Conservation (phyloP, 2,113 vertebrate species). For the Paramormyrops kingsleyae region DNA sequence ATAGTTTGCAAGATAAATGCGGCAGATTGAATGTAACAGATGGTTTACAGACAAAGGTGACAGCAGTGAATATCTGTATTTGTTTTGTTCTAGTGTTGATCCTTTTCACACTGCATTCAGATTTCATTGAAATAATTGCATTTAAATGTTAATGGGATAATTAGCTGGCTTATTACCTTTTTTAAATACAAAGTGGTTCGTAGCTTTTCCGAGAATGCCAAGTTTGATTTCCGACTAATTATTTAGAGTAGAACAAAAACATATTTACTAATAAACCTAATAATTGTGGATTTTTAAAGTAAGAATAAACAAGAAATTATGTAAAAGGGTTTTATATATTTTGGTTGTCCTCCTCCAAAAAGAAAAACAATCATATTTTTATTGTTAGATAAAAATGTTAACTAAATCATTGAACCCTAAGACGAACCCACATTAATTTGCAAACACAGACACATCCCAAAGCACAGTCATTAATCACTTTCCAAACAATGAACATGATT, state of each 20-base stretch:
- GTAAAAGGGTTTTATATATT: not conserved
- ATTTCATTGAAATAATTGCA: not conserved
- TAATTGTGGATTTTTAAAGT: not conserved
- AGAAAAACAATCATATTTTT: not conserved
- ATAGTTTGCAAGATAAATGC: not conserved
- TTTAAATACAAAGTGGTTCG: not conserved
- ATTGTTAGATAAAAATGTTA: not conserved
- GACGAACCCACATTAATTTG: not conserved
- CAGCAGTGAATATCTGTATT: not conserved
- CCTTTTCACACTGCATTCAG: not conserved
- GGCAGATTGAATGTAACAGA: not conserved
- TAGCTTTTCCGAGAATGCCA: not conserved
- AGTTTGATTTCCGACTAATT: not conserved
- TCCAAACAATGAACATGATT: not conserved
- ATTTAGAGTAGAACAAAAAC: not conserved
- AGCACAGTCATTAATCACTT: not conserved
- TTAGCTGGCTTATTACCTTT: not conserved
- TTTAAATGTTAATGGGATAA: not conserved
- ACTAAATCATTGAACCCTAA: not conserved
- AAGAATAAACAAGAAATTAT: not conserved
- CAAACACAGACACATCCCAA: not conserved
- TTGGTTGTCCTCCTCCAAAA: not conserved
- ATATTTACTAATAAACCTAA: not conserved
- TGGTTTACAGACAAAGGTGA: not conserved
- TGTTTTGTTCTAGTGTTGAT: not conserved